Percentiles rank a stretch among this genome's conserved stretches.
Conservation (phyloP, 2,888 invertebrate species). For the Diachrysia chrysitis region DNA sequence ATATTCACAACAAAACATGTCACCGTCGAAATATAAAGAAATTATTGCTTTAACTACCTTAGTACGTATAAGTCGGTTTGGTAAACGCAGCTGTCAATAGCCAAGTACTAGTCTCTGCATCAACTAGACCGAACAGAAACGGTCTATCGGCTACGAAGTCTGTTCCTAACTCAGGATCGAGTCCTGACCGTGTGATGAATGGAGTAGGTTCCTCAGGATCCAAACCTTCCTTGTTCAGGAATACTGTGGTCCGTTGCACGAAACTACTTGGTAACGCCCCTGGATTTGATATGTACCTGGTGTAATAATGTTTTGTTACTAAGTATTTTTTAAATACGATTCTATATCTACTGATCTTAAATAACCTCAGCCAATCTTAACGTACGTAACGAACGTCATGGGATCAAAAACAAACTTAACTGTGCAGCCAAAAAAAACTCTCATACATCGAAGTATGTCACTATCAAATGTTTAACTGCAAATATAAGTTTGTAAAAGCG, state of each 20-base stretch:
- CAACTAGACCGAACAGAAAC: slow-evolving; percentile 34
- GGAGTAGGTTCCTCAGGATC: not conserved
- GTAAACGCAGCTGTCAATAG: slow-evolving; percentile 21
- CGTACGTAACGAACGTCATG: too few species aligned
- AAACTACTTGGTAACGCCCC: slow-evolving; percentile 36
- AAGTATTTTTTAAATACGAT: too few species aligned
- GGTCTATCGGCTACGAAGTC: slow-evolving; percentile 46
- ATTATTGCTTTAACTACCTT: too few species aligned
- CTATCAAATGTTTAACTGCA: too few species aligned
- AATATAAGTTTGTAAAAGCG: too few species aligned
- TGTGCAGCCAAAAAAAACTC: too few species aligned
- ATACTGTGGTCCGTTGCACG: slow-evolving; percentile 30
- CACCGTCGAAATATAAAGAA: too few species aligned
- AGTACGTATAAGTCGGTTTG: slow-evolving; percentile 22
- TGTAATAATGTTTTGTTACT: not conserved
- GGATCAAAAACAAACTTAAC: too few species aligned
- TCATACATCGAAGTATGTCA: too few species aligned
- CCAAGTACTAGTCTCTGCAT: slow-evolving; percentile 25
- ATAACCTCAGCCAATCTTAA: too few species aligned
- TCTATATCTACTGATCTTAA: too few species aligned
- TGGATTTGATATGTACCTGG: slow-evolving; percentile 42
- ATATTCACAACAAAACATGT: too few species aligned
- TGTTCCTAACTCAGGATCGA: slow-evolving; percentile 20
- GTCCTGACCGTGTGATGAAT: slow-evolving; percentile 11
- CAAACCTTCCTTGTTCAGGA: slow-evolving; percentile 34